Percentiles rank a stretch among this genome's conserved stretches.
These are phyloP conservation scores for Drosophila rellima DNA, from an alignment of 2,888 invertebrate species.

Conservation along the genomic window DNA sequence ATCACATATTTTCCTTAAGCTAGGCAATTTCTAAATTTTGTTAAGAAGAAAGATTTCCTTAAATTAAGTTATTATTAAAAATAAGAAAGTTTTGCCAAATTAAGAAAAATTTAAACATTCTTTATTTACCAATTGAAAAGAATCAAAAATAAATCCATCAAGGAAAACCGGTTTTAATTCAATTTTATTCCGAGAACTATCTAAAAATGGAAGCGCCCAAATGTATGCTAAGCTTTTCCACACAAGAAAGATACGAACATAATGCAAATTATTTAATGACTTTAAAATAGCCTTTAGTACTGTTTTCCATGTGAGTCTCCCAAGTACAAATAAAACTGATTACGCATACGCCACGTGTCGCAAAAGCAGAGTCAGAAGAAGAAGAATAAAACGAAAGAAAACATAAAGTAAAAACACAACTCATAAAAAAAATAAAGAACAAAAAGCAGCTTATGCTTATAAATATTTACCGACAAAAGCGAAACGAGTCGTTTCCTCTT, in stretches of 20 bases:
- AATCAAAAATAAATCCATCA: background rate
- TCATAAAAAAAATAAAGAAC: conserved; percentile 39
- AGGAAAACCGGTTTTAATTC: background rate
- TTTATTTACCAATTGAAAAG: no score
- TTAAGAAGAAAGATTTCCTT: no score
- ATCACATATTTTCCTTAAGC: no score
- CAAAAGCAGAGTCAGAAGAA: conserved; percentile 1
- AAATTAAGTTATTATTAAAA: no score
- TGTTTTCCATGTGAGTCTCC: background rate
- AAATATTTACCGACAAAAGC: conserved; percentile 49
- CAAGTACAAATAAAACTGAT: conserved; percentile 28
- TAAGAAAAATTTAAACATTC: no score
- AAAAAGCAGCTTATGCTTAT: conserved; percentile 52
- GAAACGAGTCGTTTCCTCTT: conserved; percentile 14
- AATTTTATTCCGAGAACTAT: background rate
- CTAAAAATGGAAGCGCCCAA: background rate
- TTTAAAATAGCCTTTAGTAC: background rate
- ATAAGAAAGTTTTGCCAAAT: no score
- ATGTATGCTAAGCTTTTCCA: background rate
- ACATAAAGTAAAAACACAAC: conserved; percentile 4
- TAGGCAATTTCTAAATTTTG: no score
- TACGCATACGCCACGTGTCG: conserved; percentile 50
- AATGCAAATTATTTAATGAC: conserved; percentile 1
- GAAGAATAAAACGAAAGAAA: conserved; percentile 1
- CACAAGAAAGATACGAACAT: background rate